Base-by-base conservation (phyloP, 2,888 invertebrate genomes). In the Yponomeuta evonymella region DNA sequence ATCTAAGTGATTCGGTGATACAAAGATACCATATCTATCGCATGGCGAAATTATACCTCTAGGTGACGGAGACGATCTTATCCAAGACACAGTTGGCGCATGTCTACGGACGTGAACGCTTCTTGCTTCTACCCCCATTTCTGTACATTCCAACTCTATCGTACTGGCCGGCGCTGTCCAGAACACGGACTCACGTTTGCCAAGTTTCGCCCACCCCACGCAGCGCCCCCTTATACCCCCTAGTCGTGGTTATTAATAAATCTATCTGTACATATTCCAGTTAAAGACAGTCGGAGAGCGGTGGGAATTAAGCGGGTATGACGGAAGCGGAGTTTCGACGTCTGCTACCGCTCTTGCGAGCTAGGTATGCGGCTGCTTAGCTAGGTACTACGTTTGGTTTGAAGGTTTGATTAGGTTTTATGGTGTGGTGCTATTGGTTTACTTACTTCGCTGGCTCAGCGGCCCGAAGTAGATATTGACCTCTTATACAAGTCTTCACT, bases 221-320 rank as follows among this genome's bases (percentile, higher is more conserved):
- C 80, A 81, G 43, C 89, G 86, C 75, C 76, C 73, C 70, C 72
- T 71, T 77, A 78, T 76, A 78, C 73, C 73, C 80, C 76, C 79
- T 81, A 75, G 69, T 64, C 82, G 76, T 75, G 76, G 85, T 88
- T 90, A 90, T 90, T 90, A 90, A 90, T 90, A 90, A 90, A 89
- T 90, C 90, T 88, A 90, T 90, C 90, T 90, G 88, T 89, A 85
- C 85, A 87, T 88, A 88, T 86, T 88, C 83, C 80, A 85, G 84
- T 83, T 84, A 83, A 88, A 89, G 87, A 89, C 88, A 86, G 86
- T 79, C 80, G 5, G n/a, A 15, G 66, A 23, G 76, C 78, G 77
- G 76, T 79, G 76, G 81, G 81, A 85, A 82, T 86, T 81, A 81
- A 85, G 84, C 79, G 79, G 79, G 71, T 72, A 71, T 72, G 70